These are phyloP conservation scores for Pectinophora gossypiella DNA, from an alignment of 1,140 invertebrate genomes.

Conservation along the genomic window DNA sequence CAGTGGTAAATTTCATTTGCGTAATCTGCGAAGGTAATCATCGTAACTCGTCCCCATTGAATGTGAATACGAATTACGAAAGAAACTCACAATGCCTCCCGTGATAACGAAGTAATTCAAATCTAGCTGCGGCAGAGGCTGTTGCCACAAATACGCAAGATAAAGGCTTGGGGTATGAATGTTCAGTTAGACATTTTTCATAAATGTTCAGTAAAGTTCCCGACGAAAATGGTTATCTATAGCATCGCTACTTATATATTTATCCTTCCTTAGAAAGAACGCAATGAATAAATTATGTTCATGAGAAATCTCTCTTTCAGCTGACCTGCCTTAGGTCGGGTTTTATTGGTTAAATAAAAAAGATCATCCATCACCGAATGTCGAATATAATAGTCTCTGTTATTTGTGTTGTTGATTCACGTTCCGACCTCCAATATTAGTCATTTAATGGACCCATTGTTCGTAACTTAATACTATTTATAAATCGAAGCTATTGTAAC, in stretches of 20 bases:
- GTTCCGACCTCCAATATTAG: too few species aligned
- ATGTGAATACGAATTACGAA: neutral
- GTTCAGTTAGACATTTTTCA: too few species aligned
- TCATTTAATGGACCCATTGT: too few species aligned
- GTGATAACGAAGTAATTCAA: too few species aligned
- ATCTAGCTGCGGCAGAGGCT: too few species aligned
- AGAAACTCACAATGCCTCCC: neutral
- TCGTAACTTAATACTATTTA: too few species aligned
- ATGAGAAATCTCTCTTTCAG: neutral
- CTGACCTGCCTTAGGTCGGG: neutral
- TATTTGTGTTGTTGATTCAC: neutral
- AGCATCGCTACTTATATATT: too few species aligned
- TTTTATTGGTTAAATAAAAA: neutral
- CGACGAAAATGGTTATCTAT: too few species aligned
- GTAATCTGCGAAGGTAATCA: constrained; percentile 20
- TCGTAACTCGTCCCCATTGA: constrained; percentile 16
- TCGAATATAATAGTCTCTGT: neutral
- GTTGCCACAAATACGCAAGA: too few species aligned
- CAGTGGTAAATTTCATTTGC: constrained; percentile 23
- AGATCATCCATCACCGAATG: neutral
- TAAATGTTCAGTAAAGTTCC: too few species aligned
- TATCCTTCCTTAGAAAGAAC: neutral
- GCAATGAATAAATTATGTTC: neutral
- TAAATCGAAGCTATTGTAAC: too few species aligned
- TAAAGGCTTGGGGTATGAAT: too few species aligned